phyloP scores from a whole-genome alignment of 2,888 invertebrate species.

The Chymomyza fuscimana region DNA sequence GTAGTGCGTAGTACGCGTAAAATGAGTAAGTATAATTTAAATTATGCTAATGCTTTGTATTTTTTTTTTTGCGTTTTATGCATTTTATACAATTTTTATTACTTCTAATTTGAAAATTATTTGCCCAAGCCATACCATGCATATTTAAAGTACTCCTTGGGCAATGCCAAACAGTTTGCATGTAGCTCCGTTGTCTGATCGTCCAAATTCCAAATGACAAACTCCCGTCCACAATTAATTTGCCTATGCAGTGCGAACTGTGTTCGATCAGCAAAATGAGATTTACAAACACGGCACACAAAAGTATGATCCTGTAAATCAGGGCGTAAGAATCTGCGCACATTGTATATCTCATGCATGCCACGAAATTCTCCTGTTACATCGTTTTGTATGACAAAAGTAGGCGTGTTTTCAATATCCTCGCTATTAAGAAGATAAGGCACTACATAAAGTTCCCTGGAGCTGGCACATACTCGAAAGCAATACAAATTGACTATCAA shows the following conservation, averaged over 20 bases:
- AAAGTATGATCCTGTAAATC: conserved; percentile 35
- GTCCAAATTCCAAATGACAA: conserved; percentile 40
- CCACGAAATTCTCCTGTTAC: conserved; percentile 49
- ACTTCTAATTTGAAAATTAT: not conserved
- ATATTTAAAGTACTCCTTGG: conserved; percentile 47
- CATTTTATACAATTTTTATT: not conserved
- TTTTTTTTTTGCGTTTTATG: not conserved
- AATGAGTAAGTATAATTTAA: not conserved
- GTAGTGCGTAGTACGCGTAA: not conserved
- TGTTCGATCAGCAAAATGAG: conserved; percentile 37
- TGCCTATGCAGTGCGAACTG: conserved; percentile 49
- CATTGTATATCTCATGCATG: conserved; percentile 46
- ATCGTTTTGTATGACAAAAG: conserved; percentile 54
- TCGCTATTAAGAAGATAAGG: conserved; percentile 49
- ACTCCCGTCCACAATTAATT: conserved; percentile 53
- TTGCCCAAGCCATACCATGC: conserved; percentile 49
- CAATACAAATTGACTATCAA: conserved; percentile 52
- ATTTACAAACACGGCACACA: conserved; percentile 46
- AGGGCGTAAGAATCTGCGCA: conserved; percentile 40
- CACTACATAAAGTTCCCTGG: conserved; percentile 53
- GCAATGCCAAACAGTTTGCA: conserved; percentile 81
- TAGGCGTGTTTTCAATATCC: conserved; percentile 46
- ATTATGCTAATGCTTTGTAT: not conserved
- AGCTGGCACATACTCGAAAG: conserved; percentile 52
- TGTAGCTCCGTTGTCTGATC: conserved; percentile 46